Percentiles rank a stretch among this genome's conserved stretches.
Evolutionary conservation across 2,797 vertebrate genomes (phyloP).

Genomic region (Myripristis murdjan): DNA sequence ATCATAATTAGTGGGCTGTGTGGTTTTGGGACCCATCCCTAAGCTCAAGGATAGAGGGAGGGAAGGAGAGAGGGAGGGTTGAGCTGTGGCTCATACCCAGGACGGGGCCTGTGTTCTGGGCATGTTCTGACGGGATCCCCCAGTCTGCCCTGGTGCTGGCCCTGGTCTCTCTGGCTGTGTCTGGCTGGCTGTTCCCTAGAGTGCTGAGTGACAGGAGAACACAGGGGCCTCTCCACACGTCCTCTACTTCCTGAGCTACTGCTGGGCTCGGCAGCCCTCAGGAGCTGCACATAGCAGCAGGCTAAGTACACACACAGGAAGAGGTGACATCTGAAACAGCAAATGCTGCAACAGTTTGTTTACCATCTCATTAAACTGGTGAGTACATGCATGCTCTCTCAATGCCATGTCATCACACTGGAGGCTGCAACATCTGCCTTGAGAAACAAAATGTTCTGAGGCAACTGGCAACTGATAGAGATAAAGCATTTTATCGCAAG

Average conservation of each 20-base stretch:
- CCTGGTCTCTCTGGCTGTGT: constrained; percentile 25
- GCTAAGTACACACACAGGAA: constrained; percentile 76
- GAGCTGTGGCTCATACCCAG: constrained; percentile 9
- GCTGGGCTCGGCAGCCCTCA: constrained; percentile 55
- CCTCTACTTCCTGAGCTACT: constrained; percentile 72
- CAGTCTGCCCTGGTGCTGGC: constrained; percentile 22
- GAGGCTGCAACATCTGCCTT: constrained; percentile 5
- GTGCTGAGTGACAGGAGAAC: constrained; percentile 75
- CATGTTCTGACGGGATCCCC: constrained; percentile 43
- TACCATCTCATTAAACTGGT: constrained; percentile 42
- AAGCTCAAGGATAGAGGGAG: constrained; percentile 5
- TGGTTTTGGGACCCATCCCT: constrained; percentile 29
- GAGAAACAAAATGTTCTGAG: background rate
- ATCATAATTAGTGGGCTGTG: constrained; percentile 45
- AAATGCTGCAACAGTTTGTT: constrained; percentile 64
- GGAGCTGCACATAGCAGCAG: constrained; percentile 69
- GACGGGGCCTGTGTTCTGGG: constrained; percentile 35
- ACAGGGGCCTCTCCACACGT: constrained; percentile 52
- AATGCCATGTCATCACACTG: background rate
- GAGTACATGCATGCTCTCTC: constrained; percentile 15
- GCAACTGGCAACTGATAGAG: constrained; percentile 1
- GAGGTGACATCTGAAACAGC: constrained; percentile 79
- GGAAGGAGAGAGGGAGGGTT: background rate
- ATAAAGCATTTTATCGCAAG: background rate
- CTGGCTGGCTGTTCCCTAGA: constrained; percentile 54